Conservation (phyloP, 2,888 invertebrate genomes). For the Oegoconia quadripuncta region DNA sequence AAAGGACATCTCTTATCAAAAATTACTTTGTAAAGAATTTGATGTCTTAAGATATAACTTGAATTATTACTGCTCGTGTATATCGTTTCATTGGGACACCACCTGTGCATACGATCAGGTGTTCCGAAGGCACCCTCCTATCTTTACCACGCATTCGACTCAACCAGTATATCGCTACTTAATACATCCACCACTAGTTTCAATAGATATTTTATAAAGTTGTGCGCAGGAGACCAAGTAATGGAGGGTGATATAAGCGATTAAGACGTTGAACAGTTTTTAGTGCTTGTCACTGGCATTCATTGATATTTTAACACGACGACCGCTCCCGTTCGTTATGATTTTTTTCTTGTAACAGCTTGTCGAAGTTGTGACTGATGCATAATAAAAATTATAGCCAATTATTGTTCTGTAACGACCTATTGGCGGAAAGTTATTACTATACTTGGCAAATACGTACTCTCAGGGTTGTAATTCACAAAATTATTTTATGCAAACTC, state of each 20-base stretch:
- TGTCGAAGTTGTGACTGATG: not conserved
- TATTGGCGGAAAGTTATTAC: too few relatives aligned
- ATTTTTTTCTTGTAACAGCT: not conserved
- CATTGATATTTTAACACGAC: constrained; percentile 47
- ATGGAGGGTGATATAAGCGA: constrained; percentile 12
- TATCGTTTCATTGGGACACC: constrained; percentile 20
- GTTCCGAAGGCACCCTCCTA: constrained; percentile 33
- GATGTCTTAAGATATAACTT: constrained; percentile 32
- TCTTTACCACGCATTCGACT: constrained; percentile 13
- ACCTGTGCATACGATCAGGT: constrained; percentile 57
- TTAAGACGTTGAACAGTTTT: not conserved
- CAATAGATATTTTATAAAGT: not conserved
- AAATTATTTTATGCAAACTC: too few relatives aligned
- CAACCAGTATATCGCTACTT: not conserved
- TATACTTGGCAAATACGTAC: too few relatives aligned
- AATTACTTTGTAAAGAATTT: too few relatives aligned
- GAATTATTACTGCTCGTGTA: constrained; percentile 25
- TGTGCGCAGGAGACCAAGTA: constrained; percentile 1
- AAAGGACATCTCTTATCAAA: too few relatives aligned
- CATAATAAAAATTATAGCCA: not conserved
- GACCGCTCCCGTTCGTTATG: constrained; percentile 29
- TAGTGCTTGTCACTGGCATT: constrained; percentile 20
- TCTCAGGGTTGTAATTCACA: too few relatives aligned
- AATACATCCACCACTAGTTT: constrained; percentile 24
- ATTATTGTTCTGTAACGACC: too few relatives aligned